Conservation (phyloP, 2,797 vertebrate species). For the Choloepus didactylus region DNA sequence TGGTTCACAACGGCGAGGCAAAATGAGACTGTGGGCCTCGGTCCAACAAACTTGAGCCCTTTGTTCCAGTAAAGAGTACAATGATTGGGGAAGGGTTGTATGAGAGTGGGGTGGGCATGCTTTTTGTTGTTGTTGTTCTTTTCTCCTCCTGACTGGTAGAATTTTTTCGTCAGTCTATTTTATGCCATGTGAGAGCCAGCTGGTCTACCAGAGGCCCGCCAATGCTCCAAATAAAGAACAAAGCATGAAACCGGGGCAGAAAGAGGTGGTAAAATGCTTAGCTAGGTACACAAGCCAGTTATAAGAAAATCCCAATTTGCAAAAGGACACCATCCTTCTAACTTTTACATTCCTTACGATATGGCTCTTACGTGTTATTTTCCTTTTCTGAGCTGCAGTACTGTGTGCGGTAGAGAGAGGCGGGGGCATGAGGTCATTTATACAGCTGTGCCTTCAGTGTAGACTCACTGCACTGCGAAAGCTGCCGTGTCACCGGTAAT, state of each 20-base stretch:
- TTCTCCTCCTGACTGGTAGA: not conserved
- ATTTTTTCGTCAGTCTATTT: not conserved
- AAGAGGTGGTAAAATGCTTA: not conserved
- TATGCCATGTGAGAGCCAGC: not conserved
- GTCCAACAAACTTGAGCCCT: not conserved
- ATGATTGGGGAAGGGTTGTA: not conserved
- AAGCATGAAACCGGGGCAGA: not conserved
- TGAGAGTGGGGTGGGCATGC: not conserved
- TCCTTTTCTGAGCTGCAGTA: not conserved
- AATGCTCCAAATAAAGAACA: not conserved
- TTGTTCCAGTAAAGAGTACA: not conserved
- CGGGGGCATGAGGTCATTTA: not conserved
- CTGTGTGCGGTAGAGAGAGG: not conserved
- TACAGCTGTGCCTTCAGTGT: constrained; percentile 29
- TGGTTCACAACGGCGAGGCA: not conserved
- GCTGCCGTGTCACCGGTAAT: constrained; percentile 60
- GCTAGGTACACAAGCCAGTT: not conserved
- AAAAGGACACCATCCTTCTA: not conserved
- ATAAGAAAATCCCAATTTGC: not conserved
- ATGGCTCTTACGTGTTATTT: not conserved
- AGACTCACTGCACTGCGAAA: not conserved
- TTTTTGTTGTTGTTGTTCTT: not conserved
- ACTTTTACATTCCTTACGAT: not conserved
- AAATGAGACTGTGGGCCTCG: not conserved
- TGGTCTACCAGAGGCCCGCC: not conserved